A percentile compares a stretch with the other conserved stretches of the same genome.
Conservation (phyloP, 2,888 invertebrate genomes). For the Nymphalis urticae region DNA sequence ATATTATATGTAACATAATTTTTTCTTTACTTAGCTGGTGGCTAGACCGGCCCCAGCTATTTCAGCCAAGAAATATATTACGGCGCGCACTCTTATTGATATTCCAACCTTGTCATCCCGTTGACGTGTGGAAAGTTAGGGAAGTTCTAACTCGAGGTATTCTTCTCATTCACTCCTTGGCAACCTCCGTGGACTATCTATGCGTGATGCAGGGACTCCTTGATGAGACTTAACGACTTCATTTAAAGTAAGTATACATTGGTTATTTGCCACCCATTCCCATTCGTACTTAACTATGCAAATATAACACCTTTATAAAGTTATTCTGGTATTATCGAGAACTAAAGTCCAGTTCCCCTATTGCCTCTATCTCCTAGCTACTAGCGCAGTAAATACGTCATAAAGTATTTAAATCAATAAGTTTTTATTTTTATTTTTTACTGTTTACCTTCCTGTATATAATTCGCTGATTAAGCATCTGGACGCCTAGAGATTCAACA, state of each 20-base stretch:
- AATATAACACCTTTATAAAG: neutral
- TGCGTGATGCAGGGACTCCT: conserved; percentile 76
- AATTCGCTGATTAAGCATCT: no score
- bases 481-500: no score
- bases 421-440: no score
- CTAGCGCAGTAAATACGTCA: no score
- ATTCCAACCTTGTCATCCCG: conserved; percentile 47
- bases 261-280: neutral
- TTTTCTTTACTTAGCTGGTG: conserved; percentile 55
- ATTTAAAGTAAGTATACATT: neutral
- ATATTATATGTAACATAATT: conserved; percentile 55
- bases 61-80: conserved; percentile 58
- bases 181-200: conserved; percentile 75
- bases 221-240: conserved; percentile 55
- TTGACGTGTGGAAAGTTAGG: conserved; percentile 68
- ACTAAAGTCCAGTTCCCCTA: no score
- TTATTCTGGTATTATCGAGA: no score
- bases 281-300: neutral
- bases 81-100: conserved; percentile 51
- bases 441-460: no score
- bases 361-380: no score
- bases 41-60: conserved; percentile 62
- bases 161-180: conserved; percentile 70
- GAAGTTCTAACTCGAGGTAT: conserved; percentile 72
- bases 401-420: no score